Percentiles rank a stretch among this genome's conserved stretches.
Conservation (phyloP, 2,888 invertebrate species). For the Oxycera nigricornis region DNA sequence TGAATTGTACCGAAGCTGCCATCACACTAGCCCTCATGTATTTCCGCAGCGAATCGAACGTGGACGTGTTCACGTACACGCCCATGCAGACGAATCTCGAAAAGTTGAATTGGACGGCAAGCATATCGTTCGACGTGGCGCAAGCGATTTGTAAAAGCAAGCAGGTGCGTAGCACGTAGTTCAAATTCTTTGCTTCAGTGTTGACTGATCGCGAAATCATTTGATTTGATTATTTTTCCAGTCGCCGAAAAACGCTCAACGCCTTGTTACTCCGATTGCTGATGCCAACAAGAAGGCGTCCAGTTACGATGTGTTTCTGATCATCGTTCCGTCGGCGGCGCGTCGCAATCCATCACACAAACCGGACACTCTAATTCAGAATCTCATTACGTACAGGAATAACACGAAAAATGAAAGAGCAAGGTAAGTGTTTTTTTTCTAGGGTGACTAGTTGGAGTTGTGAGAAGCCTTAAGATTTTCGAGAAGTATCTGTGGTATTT, state of each 20-base stretch:
- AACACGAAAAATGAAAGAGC: slow-evolving; percentile 53
- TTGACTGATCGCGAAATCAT: background rate
- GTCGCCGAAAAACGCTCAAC: slow-evolving; percentile 52
- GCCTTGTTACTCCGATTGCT: slow-evolving; percentile 52
- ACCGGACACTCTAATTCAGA: slow-evolving; percentile 50
- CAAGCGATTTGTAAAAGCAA: slow-evolving; percentile 43
- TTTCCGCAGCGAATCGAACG: slow-evolving; percentile 53
- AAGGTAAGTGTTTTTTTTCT: slow-evolving; percentile 57
- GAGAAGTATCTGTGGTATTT: too few relatives aligned
- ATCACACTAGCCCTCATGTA: slow-evolving; percentile 57
- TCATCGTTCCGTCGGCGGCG: slow-evolving; percentile 56
- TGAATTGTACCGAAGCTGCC: slow-evolving; percentile 55
- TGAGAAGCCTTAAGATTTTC: too few relatives aligned
- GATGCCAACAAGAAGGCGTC: slow-evolving; percentile 49
- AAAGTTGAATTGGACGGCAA: slow-evolving; percentile 51
- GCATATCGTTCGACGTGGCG: slow-evolving; percentile 50
- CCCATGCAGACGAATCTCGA: slow-evolving; percentile 50
- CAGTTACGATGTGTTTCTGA: slow-evolving; percentile 57
- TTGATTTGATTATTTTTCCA: slow-evolving; percentile 42
- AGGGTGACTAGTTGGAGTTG: too few relatives aligned
- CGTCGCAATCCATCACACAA: slow-evolving; percentile 55
- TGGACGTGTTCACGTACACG: slow-evolving; percentile 53
- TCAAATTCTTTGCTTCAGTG: background rate
- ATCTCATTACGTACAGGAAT: slow-evolving; percentile 54
- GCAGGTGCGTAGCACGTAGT: slow-evolving; percentile 40